Conservation (phyloP, 2,888 invertebrate genomes). For the Ethmia dodecea region DNA sequence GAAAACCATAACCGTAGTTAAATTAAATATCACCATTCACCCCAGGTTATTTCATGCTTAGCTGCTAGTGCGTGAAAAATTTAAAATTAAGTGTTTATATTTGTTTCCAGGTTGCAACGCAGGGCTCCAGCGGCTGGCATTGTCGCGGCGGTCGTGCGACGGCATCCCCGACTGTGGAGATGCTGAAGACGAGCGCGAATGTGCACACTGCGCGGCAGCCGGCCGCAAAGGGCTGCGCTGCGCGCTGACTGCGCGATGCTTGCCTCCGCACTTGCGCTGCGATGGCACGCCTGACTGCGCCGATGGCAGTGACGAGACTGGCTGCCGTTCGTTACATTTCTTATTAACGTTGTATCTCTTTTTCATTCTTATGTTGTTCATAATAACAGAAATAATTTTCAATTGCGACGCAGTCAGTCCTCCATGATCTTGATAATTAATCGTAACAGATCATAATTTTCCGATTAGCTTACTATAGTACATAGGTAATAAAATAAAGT, state of each 20-base stretch:
- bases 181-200: conserved; percentile 87
- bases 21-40: no score
- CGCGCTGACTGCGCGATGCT: conserved; percentile 86
- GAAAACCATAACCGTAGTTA: neutral
- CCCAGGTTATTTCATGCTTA: neutral
- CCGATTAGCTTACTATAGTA: no score
- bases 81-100: no score
- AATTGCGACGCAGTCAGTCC: no score
- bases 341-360: no score
- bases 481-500: no score
- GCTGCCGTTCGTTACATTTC: conserved; percentile 92
- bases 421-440: no score
- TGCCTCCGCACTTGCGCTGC: conserved; percentile 84
- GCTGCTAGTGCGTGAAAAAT: conserved; percentile 3
- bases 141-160: conserved; percentile 89
- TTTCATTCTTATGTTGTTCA: no score
- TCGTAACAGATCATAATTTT: no score
- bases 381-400: no score
- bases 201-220: conserved; percentile 86
- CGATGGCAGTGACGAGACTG: conserved; percentile 91
- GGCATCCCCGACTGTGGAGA: conserved; percentile 92
- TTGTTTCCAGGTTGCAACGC: conserved; percentile 82
- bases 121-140: conserved; percentile 84
- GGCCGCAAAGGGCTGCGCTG: conserved; percentile 83
- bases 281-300: conserved; percentile 91